Evolutionary conservation across 2,113 vertebrate species (phyloP).

Genomic region (Ahaetulla prasina): DNA sequence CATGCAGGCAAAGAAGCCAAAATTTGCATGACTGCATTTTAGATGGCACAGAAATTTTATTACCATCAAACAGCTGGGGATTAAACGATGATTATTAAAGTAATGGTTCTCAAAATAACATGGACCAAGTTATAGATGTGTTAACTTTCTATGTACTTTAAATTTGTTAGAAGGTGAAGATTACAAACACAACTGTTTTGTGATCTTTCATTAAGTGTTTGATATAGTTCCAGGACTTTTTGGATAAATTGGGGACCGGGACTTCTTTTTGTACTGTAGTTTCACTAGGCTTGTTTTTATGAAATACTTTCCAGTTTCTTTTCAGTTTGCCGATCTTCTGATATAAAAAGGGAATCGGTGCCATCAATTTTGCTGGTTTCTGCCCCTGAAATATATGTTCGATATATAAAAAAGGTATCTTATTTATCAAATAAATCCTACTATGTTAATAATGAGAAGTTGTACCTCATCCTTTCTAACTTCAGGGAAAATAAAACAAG

Average conservation of each 20-base stretch:
- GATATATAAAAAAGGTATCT: neutral
- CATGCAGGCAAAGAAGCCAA: slow-evolving; percentile 35
- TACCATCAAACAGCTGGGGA: neutral
- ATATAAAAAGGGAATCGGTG: neutral
- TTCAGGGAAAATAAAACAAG: neutral
- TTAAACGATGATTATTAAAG: neutral
- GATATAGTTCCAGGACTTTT: neutral
- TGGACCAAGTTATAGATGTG: neutral
- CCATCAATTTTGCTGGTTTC: neutral
- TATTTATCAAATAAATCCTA: neutral
- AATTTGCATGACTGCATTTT: neutral
- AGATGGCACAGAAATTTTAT: neutral
- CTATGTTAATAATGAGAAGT: neutral
- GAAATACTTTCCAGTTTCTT: neutral
- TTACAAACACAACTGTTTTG: neutral
- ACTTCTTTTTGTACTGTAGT: neutral
- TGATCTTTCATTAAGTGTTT: neutral
- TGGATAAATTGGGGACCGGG: neutral
- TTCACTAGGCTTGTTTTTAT: neutral
- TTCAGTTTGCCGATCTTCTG: neutral
- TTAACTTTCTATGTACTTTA: neutral
- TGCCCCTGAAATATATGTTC: neutral
- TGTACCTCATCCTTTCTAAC: neutral
- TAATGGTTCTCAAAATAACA: neutral
- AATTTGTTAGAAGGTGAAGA: neutral